phyloP scores from a whole-genome alignment of 2,888 invertebrate genomes.

The Temnothorax unifasciatus region DNA sequence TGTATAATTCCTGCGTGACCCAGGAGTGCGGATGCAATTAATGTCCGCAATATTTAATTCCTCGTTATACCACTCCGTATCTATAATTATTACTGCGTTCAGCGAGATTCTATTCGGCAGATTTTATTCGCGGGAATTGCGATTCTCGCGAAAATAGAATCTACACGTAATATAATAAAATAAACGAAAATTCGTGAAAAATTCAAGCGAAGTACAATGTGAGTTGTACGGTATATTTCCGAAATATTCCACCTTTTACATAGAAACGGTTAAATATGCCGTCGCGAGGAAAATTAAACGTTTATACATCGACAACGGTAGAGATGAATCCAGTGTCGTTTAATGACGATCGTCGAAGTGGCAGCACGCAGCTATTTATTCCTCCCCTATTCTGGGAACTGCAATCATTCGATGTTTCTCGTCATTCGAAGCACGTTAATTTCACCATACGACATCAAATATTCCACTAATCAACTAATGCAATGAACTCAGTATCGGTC shows the following conservation, averaged over 20 bases:
- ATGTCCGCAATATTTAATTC: slow-evolving; percentile 43
- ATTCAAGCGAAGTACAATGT: background rate
- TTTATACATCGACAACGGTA: slow-evolving; percentile 1
- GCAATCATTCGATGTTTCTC: slow-evolving; percentile 6
- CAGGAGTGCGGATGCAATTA: slow-evolving; percentile 33
- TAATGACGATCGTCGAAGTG: slow-evolving; percentile 23
- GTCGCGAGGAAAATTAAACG: slow-evolving; percentile 14
- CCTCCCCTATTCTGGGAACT: background rate
- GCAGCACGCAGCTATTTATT: slow-evolving; percentile 9
- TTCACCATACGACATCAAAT: slow-evolving; percentile 12
- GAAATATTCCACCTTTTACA: background rate
- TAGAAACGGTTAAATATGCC: background rate
- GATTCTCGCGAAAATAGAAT: slow-evolving; percentile 17
- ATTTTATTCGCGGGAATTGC: slow-evolving; percentile 9
- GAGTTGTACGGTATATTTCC: background rate
- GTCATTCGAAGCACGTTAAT: slow-evolving; percentile 14
- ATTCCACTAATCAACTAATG: slow-evolving; percentile 22
- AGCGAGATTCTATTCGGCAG: background rate
- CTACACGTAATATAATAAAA: background rate
- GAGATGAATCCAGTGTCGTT: background rate
- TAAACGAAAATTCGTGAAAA: background rate
- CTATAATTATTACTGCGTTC: slow-evolving; percentile 38
- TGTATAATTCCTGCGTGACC: slow-evolving; percentile 5
- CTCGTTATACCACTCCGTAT: slow-evolving; percentile 39
- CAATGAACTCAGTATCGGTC: background rate